A percentile compares a stretch with the other conserved stretches of the same genome.
Conservation (phyloP, 2,797 vertebrate genomes). For the Paguma larvata region DNA sequence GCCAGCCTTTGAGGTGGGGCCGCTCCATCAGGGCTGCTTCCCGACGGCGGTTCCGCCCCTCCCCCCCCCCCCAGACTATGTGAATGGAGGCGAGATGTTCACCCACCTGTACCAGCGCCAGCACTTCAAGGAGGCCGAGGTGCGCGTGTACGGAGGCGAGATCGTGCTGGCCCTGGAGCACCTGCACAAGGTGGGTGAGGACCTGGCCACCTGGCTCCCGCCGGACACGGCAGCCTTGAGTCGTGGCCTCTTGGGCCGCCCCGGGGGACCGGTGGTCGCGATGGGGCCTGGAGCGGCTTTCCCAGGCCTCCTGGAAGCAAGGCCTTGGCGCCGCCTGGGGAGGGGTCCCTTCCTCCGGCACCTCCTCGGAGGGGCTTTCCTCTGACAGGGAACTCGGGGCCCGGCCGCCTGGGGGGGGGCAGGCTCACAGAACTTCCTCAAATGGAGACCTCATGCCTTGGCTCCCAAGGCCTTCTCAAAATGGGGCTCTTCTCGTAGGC, state of each 20-base stretch:
- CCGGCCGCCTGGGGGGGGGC: background rate
- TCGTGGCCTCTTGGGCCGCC: background rate
- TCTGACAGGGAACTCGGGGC: conserved; percentile 1
- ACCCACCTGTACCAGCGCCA: conserved; percentile 97
- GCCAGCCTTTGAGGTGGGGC: background rate
- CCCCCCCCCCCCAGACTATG: conserved; percentile 91
- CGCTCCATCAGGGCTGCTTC: accelerated
- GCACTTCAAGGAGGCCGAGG: conserved; percentile 95
- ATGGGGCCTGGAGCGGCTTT: background rate
- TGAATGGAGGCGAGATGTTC: conserved; percentile 97
- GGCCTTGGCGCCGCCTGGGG: background rate
- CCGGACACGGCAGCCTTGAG: background rate
- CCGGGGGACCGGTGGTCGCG: background rate
- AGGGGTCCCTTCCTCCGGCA: background rate
- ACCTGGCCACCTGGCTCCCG: background rate
- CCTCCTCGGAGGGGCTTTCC: conserved; percentile 67
- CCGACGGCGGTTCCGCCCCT: background rate
- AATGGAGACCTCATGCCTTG: background rate
- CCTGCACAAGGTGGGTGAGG: conserved; percentile 93
- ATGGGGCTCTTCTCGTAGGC: background rate
- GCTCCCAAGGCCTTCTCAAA: background rate
- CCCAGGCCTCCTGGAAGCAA: background rate
- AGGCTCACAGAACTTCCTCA: background rate
- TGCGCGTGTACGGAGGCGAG: conserved; percentile 95
- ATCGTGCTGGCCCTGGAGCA: conserved; percentile 95